A percentile compares a stretch with the other conserved stretches of the same genome.
Evolutionary conservation across 2,797 vertebrate species (phyloP).

Genomic region (Hephaestus fuliginosus): DNA sequence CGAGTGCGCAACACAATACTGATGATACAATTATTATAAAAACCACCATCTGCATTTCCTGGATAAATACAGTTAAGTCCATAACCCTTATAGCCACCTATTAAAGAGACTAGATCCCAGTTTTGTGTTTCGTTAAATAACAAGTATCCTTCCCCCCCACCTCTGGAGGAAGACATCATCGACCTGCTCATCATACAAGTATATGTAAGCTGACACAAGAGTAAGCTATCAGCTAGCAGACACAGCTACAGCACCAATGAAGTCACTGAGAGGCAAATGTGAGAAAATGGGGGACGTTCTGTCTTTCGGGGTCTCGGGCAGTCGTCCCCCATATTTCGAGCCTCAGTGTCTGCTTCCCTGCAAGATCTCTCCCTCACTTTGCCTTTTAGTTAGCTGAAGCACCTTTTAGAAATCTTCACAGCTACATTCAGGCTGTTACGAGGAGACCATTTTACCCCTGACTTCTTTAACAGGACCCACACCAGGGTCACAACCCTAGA

Average conservation of each 20-base stretch:
- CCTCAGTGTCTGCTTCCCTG: conserved; percentile 42
- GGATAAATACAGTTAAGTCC: conserved; percentile 73
- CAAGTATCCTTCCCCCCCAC: conserved; percentile 32
- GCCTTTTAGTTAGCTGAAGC: conserved; percentile 52
- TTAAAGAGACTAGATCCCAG: conserved; percentile 76
- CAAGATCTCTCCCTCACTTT: conserved; percentile 28
- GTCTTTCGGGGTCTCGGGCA: conserved; percentile 19
- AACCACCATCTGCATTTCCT: conserved; percentile 65
- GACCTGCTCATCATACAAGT: conserved; percentile 25
- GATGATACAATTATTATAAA: conserved; percentile 61
- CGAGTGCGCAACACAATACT: conserved; percentile 72
- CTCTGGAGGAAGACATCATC: conserved; percentile 31
- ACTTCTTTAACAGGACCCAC: conserved; percentile 28
- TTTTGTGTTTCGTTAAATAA: conserved; percentile 61
- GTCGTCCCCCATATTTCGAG: neutral
- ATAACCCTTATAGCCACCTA: conserved; percentile 60
- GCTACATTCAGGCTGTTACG: conserved; percentile 18
- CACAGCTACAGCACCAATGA: conserved; percentile 60
- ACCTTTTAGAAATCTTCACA: conserved; percentile 40
- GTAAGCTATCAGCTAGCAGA: conserved; percentile 24
- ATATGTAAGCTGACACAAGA: conserved; percentile 13
- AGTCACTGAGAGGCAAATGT: conserved; percentile 36
- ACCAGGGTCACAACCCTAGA: conserved; percentile 4
- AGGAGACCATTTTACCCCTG: conserved; percentile 27
- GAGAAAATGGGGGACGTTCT: neutral